Conservation (phyloP, 2,888 invertebrate species). For the Zootermopsis nevadensis region DNA sequence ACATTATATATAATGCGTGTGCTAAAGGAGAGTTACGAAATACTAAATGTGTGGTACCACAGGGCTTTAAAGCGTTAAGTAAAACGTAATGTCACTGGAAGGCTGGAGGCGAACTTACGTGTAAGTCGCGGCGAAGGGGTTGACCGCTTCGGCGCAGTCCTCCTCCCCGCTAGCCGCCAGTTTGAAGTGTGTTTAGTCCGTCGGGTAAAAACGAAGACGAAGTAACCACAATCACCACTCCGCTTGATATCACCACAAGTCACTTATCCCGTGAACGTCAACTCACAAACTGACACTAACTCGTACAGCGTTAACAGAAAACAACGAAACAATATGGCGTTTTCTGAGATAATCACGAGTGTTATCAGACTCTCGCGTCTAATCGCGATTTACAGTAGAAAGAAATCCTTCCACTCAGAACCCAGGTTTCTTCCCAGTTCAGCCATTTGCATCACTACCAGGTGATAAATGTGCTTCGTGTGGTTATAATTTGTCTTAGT, state of each 20-base stretch:
- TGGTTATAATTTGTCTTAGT: neutral
- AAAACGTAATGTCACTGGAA: no score
- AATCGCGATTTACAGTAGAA: conserved; percentile 1
- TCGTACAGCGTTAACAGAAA: neutral
- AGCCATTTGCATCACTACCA: neutral
- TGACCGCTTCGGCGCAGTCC: conserved; percentile 59
- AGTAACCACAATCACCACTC: neutral
- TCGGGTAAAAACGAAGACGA: neutral
- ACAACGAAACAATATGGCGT: neutral
- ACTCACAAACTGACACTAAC: conserved; percentile 10
- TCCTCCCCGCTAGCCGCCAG: conserved; percentile 48
- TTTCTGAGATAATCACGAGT: neutral
- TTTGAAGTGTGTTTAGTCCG: neutral
- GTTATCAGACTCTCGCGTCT: neutral
- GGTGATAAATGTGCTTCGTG: neutral
- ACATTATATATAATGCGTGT: no score
- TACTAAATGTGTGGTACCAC: no score
- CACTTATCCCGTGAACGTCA: neutral
- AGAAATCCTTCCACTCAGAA: neutral
- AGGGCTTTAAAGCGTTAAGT: no score
- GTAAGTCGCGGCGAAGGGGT: conserved; percentile 62
- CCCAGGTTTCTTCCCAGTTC: neutral
- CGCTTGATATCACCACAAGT: neutral
- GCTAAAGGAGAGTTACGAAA: no score
- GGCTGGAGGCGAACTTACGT: conserved; percentile 58